Evolutionary conservation across 2,113 vertebrate genomes (phyloP), one percentile per base, ranked within the genome.

Genomic region (Apus apus): DNA sequence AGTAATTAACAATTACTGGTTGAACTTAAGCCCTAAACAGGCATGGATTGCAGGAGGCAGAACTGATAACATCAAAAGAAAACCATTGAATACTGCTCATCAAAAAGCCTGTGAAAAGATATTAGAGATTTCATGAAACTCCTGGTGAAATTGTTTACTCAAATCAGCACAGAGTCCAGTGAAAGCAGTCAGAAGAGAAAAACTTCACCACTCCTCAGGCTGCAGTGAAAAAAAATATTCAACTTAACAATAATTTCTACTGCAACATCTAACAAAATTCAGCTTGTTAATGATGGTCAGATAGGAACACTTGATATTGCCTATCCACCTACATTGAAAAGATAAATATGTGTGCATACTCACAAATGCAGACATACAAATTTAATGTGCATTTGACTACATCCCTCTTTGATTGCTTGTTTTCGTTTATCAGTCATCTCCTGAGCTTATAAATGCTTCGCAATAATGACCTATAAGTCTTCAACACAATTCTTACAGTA

Each of bases 331-430:
- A 16, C 2, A 4, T 10, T 21, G 16, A 64, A 72, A 4, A 64
- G 23, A 32, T 9, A 61, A 87, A 72, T 16, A 0, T 8, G 0
- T 3, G 4, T 30, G 9, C 17, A 48, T 25, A 34, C 7, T 15
- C 38, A 38, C 60, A 86, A 56, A 4, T 17, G 77, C 17, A 58
- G 32, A 74, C 16, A 32, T 17, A 21, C 1, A 0, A 66, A 26
- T 87, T 92, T 73, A 32, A 29, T 27, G 14, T 29, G 12, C 27
- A 16, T 81, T 74, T 67, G 13, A 53, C 19, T 54, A 15, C n/a
- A 45, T 61, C 23, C 5, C 32, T 36, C 29, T 87, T 89, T 64
- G 45, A 83, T 15, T 75, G 8, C 8, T 65, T 10, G 6, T 53
- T 81, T 86, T 81, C 29, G 56, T 64, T 76, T 43, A 70, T 25